A percentile compares a stretch with the other conserved stretches of the same genome.
Evolutionary conservation across 2,113 vertebrate species (phyloP).

Genomic region (Cromileptes altivelis): DNA sequence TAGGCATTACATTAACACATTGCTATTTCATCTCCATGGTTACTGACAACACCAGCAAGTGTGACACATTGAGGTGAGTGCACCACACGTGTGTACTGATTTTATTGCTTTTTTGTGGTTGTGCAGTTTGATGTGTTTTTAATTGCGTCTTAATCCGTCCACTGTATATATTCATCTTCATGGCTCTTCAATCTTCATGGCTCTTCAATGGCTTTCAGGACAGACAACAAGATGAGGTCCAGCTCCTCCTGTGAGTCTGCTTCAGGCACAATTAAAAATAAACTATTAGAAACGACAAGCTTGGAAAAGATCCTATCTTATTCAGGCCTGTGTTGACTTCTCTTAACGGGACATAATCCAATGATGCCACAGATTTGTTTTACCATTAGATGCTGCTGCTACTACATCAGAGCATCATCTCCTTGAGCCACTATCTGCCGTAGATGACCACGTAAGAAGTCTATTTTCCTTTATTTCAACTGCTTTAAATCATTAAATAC

Average conservation of each 20-base stretch:
- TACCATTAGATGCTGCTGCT: constrained; percentile 11
- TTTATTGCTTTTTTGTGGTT: neutral
- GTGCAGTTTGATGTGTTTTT: neutral
- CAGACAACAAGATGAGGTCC: constrained; percentile 36
- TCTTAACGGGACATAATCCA: neutral
- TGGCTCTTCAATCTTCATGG: neutral
- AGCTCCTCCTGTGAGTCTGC: constrained; percentile 42
- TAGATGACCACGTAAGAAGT: constrained; percentile 37
- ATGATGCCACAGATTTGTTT: neutral
- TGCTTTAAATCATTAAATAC: neutral
- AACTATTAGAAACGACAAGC: neutral
- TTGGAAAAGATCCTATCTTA: neutral
- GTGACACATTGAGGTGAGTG: constrained; percentile 41
- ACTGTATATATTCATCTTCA: neutral
- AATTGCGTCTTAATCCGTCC: neutral
- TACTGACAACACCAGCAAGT: constrained; percentile 64
- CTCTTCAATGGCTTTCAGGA: neutral
- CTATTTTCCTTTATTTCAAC: neutral
- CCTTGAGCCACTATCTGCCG: neutral
- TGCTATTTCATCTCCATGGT: constrained; percentile 61
- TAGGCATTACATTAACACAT: constrained; percentile 3
- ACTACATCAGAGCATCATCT: neutral
- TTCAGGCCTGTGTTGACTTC: neutral
- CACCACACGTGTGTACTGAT: neutral
- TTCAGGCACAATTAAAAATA: neutral